Percentiles rank a stretch among this genome's conserved stretches.
These are phyloP conservation scores for Sinohyriopsis cumingii DNA, from an alignment of 2,888 invertebrate species.

Conservation along the genomic window DNA sequence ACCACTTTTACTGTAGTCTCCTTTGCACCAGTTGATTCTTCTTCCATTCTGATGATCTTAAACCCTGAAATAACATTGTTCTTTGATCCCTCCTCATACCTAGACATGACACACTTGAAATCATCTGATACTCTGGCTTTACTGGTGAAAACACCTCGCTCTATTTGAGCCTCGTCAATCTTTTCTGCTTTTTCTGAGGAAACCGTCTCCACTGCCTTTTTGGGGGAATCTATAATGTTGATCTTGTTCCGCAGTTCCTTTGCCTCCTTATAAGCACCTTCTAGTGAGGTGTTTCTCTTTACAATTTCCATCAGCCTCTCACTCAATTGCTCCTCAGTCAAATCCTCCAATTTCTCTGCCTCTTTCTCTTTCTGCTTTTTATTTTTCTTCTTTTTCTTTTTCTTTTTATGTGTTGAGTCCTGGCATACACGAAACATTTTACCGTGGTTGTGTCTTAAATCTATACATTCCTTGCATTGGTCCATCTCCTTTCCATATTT, in stretches of 20 bases:
- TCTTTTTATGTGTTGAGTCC: slow-evolving; percentile 20
- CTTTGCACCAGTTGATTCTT: slow-evolving; percentile 25
- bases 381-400: slow-evolving; percentile 33
- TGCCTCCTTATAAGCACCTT: background rate
- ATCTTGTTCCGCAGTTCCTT: slow-evolving; percentile 9
- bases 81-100: slow-evolving; percentile 11
- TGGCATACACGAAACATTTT: slow-evolving; percentile 25
- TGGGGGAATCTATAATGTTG: background rate
- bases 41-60: slow-evolving; percentile 35
- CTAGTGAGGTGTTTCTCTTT: slow-evolving; percentile 1
- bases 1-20: slow-evolving; percentile 36
- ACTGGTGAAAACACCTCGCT: slow-evolving; percentile 15
- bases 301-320: slow-evolving; percentile 25
- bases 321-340: slow-evolving; percentile 1
- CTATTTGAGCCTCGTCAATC: slow-evolving; percentile 4
- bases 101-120: slow-evolving; percentile 25
- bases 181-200: slow-evolving; percentile 5
- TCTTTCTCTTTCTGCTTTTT: slow-evolving; percentile 17
- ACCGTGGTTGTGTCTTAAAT: slow-evolving; percentile 20
- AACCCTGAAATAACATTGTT: slow-evolving; percentile 33
- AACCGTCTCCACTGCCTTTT: background rate
- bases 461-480: slow-evolving; percentile 35
- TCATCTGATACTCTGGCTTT: slow-evolving; percentile 22
- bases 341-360: slow-evolving; percentile 4
- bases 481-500: slow-evolving; percentile 32